Conservation (phyloP, 2,797 vertebrate species). For the Synaphobranchus kaupii region DNA sequence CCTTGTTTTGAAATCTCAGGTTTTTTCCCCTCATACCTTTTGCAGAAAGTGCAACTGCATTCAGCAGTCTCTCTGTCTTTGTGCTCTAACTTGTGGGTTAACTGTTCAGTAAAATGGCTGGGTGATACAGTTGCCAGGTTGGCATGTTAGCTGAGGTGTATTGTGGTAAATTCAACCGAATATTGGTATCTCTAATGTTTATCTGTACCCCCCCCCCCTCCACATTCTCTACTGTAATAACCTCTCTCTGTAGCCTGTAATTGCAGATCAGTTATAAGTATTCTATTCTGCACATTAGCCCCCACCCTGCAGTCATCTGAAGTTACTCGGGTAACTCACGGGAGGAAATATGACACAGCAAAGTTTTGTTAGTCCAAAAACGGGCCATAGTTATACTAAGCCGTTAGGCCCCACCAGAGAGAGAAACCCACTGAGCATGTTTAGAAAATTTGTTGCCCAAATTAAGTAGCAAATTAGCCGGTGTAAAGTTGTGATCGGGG, state of each 20-base stretch:
- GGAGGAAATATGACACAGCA: too few relatives aligned
- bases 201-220: neutral
- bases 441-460: too few relatives aligned
- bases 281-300: too few relatives aligned
- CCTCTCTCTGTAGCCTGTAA: neutral
- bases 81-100: neutral
- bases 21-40: neutral
- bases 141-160: neutral
- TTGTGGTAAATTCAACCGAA: neutral
- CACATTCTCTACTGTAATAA: neutral
- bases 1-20: neutral
- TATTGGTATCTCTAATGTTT: neutral
- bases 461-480: too few relatives aligned
- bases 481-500: too few relatives aligned
- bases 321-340: too few relatives aligned
- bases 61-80: too few relatives aligned
- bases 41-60: neutral
- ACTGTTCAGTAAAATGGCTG: neutral
- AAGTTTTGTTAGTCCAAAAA: too few relatives aligned
- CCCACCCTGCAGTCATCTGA: too few relatives aligned
- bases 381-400: neutral
- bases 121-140: neutral
- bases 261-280: neutral
- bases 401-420: too few relatives aligned
- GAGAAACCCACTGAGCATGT: too few relatives aligned